A percentile compares a stretch with the other conserved stretches of the same genome.
Evolutionary conservation across 1,140 invertebrate genomes (phyloP).

Genomic region (Orchesella cincta): DNA sequence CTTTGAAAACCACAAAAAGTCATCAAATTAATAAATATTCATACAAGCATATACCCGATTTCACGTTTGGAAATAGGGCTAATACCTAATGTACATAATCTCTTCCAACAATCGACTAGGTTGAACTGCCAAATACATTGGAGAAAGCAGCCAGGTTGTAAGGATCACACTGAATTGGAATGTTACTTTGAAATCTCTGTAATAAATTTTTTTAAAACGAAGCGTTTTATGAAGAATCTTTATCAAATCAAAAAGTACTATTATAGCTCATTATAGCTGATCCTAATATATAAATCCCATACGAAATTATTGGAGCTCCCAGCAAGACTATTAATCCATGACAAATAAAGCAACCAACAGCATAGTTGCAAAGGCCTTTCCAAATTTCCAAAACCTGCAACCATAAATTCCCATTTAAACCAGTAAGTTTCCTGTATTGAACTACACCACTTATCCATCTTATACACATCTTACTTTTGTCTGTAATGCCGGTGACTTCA

Average conservation of each 20-base stretch:
- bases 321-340: slow-evolving; percentile 46
- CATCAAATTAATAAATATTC: not conserved
- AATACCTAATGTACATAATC: slow-evolving; percentile 45
- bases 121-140: slow-evolving; percentile 38
- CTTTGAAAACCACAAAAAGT: slow-evolving; percentile 30
- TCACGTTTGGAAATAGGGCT: not conserved
- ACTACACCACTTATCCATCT: not conserved
- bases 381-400: slow-evolving; percentile 27
- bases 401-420: not conserved
- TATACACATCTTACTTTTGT: not conserved
- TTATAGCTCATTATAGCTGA: not conserved
- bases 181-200: slow-evolving; percentile 42
- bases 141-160: slow-evolving; percentile 41
- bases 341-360: slow-evolving; percentile 30
- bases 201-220: no score
- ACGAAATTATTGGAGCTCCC: slow-evolving; percentile 48
- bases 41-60: not conserved
- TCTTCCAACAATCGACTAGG: slow-evolving; percentile 37
- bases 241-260: not conserved
- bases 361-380: slow-evolving; percentile 37
- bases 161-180: slow-evolving; percentile 47
- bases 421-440: not conserved
- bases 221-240: not conserved
- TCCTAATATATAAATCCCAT: no score
- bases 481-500: not conserved